Evolutionary conservation across 2,888 invertebrate species (phyloP).

Genomic region (Tetheella fluctuosa): DNA sequence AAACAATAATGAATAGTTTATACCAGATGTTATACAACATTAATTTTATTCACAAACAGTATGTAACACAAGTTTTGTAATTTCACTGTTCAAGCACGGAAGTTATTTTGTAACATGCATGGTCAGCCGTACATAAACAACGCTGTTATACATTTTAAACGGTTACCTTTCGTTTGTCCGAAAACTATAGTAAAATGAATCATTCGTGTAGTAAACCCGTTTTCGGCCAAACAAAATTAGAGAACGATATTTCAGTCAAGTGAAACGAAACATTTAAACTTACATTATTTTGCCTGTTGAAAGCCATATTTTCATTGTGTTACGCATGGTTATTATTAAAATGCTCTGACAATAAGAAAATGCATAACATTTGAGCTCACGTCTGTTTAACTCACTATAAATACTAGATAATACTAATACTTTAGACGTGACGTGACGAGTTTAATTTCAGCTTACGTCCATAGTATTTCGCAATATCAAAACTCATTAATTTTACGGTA

Average conservation of each 20-base stretch:
- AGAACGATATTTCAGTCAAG: too few species aligned
- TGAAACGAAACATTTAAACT: background rate
- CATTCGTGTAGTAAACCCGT: too few species aligned
- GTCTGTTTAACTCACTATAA: background rate
- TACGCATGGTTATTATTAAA: background rate
- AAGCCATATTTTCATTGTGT: background rate
- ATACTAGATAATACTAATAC: background rate
- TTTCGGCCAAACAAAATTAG: background rate
- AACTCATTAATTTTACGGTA: slow-evolving; percentile 1
- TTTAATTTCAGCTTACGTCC: background rate
- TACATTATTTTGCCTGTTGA: background rate
- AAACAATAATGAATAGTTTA: background rate
- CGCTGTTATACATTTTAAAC: background rate
- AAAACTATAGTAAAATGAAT: background rate
- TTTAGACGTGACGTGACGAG: background rate
- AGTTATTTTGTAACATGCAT: background rate
- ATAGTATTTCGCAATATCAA: background rate
- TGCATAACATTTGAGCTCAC: background rate
- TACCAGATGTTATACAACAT: background rate
- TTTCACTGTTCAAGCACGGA: background rate
- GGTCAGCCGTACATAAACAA: background rate
- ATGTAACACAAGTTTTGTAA: background rate
- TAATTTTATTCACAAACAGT: background rate
- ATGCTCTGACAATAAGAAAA: background rate
- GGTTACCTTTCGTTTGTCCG: background rate